Percentiles rank a stretch among this genome's conserved stretches.
Evolutionary conservation across 2,113 vertebrate genomes (phyloP).

Genomic region (Donacobius atricapilla): DNA sequence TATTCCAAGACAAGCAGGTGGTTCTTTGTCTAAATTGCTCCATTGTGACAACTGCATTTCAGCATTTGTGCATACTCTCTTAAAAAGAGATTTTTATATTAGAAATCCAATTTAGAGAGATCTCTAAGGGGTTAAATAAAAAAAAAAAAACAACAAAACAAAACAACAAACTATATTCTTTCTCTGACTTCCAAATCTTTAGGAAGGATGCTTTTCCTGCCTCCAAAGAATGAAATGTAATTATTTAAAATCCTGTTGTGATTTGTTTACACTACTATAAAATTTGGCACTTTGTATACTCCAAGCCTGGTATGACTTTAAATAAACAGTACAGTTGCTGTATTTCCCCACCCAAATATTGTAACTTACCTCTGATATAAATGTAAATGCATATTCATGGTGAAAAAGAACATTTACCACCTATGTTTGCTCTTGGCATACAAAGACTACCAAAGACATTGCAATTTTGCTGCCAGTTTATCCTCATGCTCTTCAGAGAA

Average conservation of each 20-base stretch:
- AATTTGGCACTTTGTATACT: neutral
- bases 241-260: neutral
- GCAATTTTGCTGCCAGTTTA: neutral
- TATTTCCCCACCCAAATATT: neutral
- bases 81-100: neutral
- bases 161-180: neutral
- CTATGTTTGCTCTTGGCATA: neutral
- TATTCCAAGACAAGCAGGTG: neutral
- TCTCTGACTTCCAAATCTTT: neutral
- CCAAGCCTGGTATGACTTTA: neutral
- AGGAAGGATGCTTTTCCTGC: neutral
- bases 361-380: neutral
- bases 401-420: neutral
- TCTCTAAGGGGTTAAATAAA: neutral
- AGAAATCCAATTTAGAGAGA: neutral
- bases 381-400: neutral
- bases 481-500: neutral
- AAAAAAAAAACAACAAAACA: too few species aligned
- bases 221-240: neutral
- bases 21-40: neutral
- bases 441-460: neutral
- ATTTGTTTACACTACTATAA: neutral
- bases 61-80: neutral
- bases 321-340: neutral
- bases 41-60: neutral